phyloP scores from a whole-genome alignment of 2,113 vertebrate species.

The Dolichotis patagonum region DNA sequence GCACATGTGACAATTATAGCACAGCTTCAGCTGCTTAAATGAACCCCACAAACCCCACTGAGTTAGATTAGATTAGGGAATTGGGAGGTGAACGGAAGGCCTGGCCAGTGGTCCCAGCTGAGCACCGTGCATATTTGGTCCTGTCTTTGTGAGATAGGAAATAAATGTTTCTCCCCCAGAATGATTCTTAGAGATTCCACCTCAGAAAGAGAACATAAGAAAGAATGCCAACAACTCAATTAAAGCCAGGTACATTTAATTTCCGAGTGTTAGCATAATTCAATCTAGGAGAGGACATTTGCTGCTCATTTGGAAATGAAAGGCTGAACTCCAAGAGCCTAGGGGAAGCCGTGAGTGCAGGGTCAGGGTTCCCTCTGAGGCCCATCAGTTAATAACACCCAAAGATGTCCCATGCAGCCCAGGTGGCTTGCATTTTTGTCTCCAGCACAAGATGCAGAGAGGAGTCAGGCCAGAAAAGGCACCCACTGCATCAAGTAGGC shows the following conservation, averaged over 20 bases:
- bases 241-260: constrained; percentile 13
- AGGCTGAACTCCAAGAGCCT: background rate
- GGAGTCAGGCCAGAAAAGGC: background rate
- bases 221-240: background rate
- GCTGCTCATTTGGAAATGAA: background rate
- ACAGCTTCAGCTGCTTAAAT: constrained; percentile 87
- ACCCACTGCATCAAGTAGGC: background rate
- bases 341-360: background rate
- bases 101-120: constrained; percentile 83
- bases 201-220: background rate
- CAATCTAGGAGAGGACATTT: background rate
- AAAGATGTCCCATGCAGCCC: rapidly evolving
- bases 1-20: constrained; percentile 86
- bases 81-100: constrained; percentile 86
- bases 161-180: background rate
- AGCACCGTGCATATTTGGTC: constrained; percentile 73
- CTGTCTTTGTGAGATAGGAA: constrained; percentile 70
- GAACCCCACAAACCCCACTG: constrained; percentile 85
- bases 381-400: background rate
- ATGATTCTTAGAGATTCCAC: background rate
- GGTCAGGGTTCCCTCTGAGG: background rate
- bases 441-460: rapidly evolving
- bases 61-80: constrained; percentile 92
- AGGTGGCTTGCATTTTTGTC: rapidly evolving
- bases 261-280: background rate